These are phyloP conservation scores for Ormyrus pomaceus DNA, from an alignment of 2,888 invertebrate species.

Conservation along the genomic window DNA sequence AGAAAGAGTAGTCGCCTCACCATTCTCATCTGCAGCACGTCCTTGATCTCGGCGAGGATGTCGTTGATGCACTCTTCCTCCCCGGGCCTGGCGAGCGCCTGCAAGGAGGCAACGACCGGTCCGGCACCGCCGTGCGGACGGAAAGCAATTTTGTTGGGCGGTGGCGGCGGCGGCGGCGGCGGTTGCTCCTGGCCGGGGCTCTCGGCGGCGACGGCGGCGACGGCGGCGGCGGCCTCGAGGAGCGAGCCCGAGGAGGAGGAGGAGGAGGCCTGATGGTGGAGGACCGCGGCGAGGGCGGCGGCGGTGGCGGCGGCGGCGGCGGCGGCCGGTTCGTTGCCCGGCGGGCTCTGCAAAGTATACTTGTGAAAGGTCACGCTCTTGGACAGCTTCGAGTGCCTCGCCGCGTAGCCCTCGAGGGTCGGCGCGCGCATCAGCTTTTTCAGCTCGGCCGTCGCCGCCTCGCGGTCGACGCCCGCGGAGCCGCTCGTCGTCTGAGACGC, in stretches of 20 bases:
- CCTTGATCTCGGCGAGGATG: slow-evolving; percentile 87
- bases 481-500: slow-evolving; percentile 66
- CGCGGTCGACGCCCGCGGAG: slow-evolving; percentile 63
- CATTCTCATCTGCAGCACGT: slow-evolving; percentile 83
- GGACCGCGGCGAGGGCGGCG: neutral
- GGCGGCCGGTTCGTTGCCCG: slow-evolving; percentile 71
- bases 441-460: slow-evolving; percentile 78
- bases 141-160: slow-evolving; percentile 69
- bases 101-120: slow-evolving; percentile 9
- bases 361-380: slow-evolving; percentile 93
- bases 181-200: slow-evolving; percentile 60
- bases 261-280: slow-evolving; percentile 11
- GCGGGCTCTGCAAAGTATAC: slow-evolving; percentile 89
- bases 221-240: neutral
- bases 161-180: slow-evolving; percentile 66
- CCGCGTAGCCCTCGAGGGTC: slow-evolving; percentile 92
- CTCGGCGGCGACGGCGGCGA: neutral
- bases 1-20: slow-evolving; percentile 67
- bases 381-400: slow-evolving; percentile 89
- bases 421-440: slow-evolving; percentile 87
- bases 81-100: slow-evolving; percentile 61
- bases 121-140: slow-evolving; percentile 28
- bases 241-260: slow-evolving; percentile 29
- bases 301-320: neutral
- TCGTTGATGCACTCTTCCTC: slow-evolving; percentile 90